Percentiles rank a stretch among this genome's conserved stretches.
phyloP scores from a whole-genome alignment of 2,888 invertebrate genomes.

The Cyclophora albipunctata region DNA sequence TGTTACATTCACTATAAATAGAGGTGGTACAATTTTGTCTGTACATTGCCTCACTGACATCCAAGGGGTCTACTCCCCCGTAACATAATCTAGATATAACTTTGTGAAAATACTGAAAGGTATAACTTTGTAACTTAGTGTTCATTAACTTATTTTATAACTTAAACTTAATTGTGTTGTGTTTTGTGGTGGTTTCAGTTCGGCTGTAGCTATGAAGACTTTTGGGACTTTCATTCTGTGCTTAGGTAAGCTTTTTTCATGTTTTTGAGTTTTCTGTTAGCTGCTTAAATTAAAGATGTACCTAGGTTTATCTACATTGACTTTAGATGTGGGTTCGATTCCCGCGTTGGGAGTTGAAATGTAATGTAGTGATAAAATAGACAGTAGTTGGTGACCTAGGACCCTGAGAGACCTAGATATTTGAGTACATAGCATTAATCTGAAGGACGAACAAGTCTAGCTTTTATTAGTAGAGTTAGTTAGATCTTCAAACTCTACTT shows the following conservation, averaged over 20 bases:
- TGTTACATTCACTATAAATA: constrained; percentile 58
- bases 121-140: constrained; percentile 28
- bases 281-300: too few relatives aligned
- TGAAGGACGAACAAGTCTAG: too few relatives aligned
- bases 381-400: too few relatives aligned
- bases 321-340: too few relatives aligned
- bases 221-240: constrained; percentile 50
- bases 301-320: too few relatives aligned
- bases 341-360: too few relatives aligned
- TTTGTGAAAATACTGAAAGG: constrained; percentile 67
- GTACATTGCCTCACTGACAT: constrained; percentile 60
- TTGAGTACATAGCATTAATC: too few relatives aligned
- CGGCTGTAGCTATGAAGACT: constrained; percentile 59
- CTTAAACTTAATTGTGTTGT: constrained; percentile 23
- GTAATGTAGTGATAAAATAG: too few relatives aligned
- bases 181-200: constrained; percentile 50
- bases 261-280: neutral
- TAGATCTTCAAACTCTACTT: too few relatives aligned
- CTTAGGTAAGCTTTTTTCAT: constrained; percentile 46
- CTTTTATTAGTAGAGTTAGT: too few relatives aligned
- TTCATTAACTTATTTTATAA: constrained; percentile 13
- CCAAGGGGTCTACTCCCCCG: constrained; percentile 51
- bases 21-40: constrained; percentile 32
- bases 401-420: too few relatives aligned
- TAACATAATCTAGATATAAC: constrained; percentile 27